Evolutionary conservation across 2,888 invertebrate genomes (phyloP).

Genomic region (Galerucella pusilla): DNA sequence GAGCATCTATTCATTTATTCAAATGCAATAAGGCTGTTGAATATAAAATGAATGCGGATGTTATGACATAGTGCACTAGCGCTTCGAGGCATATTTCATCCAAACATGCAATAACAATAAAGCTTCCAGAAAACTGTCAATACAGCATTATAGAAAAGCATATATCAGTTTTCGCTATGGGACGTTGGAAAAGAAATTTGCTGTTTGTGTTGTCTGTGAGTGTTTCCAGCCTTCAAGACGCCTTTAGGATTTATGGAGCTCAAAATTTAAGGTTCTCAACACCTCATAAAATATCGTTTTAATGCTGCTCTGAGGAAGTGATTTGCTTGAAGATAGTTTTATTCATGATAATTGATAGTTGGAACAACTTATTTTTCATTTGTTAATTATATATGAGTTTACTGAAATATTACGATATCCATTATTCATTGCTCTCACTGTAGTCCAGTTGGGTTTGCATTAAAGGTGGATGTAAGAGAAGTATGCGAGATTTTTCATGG

Average conservation of each 20-base stretch:
- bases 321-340: neutral
- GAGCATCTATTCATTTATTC: constrained; percentile 23
- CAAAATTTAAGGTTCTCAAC: constrained; percentile 7
- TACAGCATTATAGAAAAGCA: constrained; percentile 40
- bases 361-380: too few species aligned
- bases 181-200: constrained; percentile 29
- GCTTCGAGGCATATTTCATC: constrained; percentile 35
- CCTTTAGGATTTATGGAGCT: constrained; percentile 16
- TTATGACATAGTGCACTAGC: constrained; percentile 32
- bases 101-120: constrained; percentile 39
- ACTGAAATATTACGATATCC: too few species aligned
- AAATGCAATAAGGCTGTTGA: constrained; percentile 31
- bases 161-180: constrained; percentile 35
- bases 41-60: constrained; percentile 39
- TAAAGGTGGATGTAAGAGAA: too few species aligned
- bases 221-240: constrained; percentile 30
- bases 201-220: constrained; percentile 26
- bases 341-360: too few species aligned
- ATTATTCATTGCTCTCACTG: too few species aligned
- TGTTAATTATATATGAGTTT: too few species aligned
- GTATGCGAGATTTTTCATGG: too few species aligned
- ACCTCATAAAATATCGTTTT: neutral
- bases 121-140: constrained; percentile 39
- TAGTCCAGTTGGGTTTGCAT: too few species aligned
- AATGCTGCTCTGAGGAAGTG: too few species aligned